These are phyloP conservation scores for Eupithecia inturbata DNA, from an alignment of 2,888 invertebrate species.

Conservation along the genomic window DNA sequence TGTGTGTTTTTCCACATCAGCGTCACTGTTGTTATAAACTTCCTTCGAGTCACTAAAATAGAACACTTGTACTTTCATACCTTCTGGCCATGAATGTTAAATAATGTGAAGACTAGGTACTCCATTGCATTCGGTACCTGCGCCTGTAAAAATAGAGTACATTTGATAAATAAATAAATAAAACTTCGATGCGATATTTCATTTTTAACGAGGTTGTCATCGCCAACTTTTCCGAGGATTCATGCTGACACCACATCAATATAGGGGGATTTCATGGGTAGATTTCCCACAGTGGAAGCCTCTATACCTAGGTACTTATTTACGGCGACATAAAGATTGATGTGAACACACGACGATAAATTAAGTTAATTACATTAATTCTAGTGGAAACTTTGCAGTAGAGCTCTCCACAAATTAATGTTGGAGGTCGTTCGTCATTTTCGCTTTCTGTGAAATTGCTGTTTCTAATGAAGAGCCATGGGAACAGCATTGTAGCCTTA, in stretches of 20 bases:
- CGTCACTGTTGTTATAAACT: neutral
- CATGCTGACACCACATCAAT: conserved; percentile 6
- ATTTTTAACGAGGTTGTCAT: conserved; percentile 27
- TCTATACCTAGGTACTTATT: conserved; percentile 5
- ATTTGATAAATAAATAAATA: too few species aligned
- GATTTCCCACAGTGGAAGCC: neutral
- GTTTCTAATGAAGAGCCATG: conserved; percentile 24
- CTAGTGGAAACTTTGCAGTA: conserved; percentile 45
- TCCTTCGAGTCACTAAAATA: conserved; percentile 5
- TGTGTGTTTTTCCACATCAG: conserved; percentile 2
- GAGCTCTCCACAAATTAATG: conserved; percentile 42
- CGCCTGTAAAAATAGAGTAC: too few species aligned
- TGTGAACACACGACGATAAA: conserved; percentile 47
- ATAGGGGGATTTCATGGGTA: neutral
- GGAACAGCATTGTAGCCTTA: neutral
- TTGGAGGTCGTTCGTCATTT: conserved; percentile 34
- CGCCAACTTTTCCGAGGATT: conserved; percentile 4
- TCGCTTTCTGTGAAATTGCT: conserved; percentile 33
- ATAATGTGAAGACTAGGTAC: too few species aligned
- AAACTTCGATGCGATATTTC: conserved; percentile 26
- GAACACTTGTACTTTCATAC: neutral
- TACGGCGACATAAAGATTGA: conserved; percentile 42
- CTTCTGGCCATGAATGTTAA: conserved; percentile 19
- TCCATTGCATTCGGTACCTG: too few species aligned
- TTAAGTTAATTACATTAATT: conserved; percentile 56